Base-by-base conservation (phyloP, 2,113 vertebrate genomes). In the Apodemus sylvaticus region DNA sequence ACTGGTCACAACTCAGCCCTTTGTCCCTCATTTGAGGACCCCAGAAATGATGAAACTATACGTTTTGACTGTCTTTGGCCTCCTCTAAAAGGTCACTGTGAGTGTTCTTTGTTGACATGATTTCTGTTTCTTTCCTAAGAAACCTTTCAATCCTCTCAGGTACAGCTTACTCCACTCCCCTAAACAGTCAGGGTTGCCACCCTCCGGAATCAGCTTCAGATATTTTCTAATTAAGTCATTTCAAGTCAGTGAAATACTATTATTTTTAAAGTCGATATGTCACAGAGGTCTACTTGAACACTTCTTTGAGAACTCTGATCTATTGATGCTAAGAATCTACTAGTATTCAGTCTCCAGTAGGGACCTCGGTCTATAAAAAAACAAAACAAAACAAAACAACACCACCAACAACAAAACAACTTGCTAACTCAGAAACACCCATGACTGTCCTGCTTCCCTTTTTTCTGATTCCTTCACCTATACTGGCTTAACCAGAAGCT, bases 41-140 rank as follows among this genome's bases (percentile, higher is more conserved):
- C 0, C 0, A 1, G 19, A 73, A n/a, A 39, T 20, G 11, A 42
- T 13, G 20, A 39, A 42, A 36, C 34, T 51, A 58, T 55, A 34
- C 19, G 77, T 55, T n/a, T 88, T 76, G 7, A 17, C 14, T 5
- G 94, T 58, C 29, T 48, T 36, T 9, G 4, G 39, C n/a, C 31
- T 66, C 39, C 39, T 85, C 29, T 64, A 89, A 86, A 90, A 90
- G 62, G 58, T 71, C 68, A 39, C 42, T 66, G 24, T 76, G 60
- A 29, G 26, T 55, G 16, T 71, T 60, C 95, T 36, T 39, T 58
- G 31, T 74, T 89, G 91, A 83, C 48, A 42, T 34, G 68, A 73
- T 85, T 77, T 73, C 62, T 83, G 64, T 91, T 94, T 76, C 95
- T 89, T 89, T 76, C 45, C 42, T 39, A 87, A 83, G 93, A 51